Percentiles rank a stretch among this genome's conserved stretches.
Evolutionary conservation across 2,888 invertebrate species (phyloP).

Genomic region (Agonopterix alstromeriana): DNA sequence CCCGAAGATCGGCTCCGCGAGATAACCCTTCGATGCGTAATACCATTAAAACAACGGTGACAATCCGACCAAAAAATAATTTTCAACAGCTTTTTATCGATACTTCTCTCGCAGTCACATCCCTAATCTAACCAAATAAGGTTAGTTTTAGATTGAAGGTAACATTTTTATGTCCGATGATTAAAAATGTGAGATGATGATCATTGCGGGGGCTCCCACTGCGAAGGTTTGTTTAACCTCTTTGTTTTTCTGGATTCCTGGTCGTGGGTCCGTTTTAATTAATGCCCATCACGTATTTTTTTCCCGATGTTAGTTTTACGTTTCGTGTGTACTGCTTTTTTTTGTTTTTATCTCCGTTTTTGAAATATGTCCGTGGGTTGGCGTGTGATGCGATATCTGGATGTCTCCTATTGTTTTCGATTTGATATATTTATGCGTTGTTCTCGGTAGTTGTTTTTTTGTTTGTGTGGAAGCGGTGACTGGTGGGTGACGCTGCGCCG

Average conservation of each 20-base stretch:
- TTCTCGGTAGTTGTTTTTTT: conserved; percentile 53
- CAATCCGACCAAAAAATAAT: conserved; percentile 72
- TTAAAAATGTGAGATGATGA: conserved; percentile 76
- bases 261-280: conserved; percentile 76
- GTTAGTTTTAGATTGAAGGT: conserved; percentile 39
- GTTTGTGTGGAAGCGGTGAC: conserved; percentile 38
- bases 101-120: conserved; percentile 21
- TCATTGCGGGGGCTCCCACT: conserved; percentile 73
- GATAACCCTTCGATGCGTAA: conserved; percentile 76
- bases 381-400: conserved; percentile 69
- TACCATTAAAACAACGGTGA: conserved; percentile 77
- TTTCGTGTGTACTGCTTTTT: conserved; percentile 34
- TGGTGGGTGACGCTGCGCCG: conserved; percentile 47
- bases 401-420: conserved; percentile 73
- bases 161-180: conserved; percentile 56
- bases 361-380: conserved; percentile 66
- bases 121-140: conserved; percentile 33
- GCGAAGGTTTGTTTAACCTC: conserved; percentile 71
- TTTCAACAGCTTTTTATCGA: conserved; percentile 61
- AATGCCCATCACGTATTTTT: conserved; percentile 77
- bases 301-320: conserved; percentile 55
- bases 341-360: conserved; percentile 59
- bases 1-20: conserved; percentile 58
- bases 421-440: conserved; percentile 73
- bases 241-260: conserved; percentile 73